Evolutionary conservation across 2,888 invertebrate genomes (phyloP), one percentile per base, ranked within the genome.

Genomic region (Cabera pusaria): DNA sequence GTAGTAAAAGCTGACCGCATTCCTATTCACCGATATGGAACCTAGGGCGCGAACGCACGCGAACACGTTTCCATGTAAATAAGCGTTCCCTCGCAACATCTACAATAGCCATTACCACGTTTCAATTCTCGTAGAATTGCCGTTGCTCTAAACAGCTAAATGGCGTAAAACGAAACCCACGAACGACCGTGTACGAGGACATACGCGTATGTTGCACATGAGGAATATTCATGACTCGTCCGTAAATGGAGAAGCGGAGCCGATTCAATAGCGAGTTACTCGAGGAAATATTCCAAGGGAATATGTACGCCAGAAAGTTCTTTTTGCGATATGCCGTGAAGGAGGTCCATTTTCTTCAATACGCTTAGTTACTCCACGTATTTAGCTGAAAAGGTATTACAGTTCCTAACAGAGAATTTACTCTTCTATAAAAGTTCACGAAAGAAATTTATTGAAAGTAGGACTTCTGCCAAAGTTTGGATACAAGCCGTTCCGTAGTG

Each of bases 101-200:
- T 71, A 80, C 78, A 76, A 78, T 78, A 72, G 78, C 71, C 75
- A 83, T 83, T 84, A 83, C 76, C 70, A 66, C 73, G 77, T 78
- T 84, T 79, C 80, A 78, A 77, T 79, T 73, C 76, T 70, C 63
- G 45, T 21, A 52, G 61, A 65, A 72, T 63, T 68, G 72, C 66
- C 52, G 63, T 65, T 63, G 70, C 62, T 70, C 71, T 77, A 76
- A 77, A 75, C 80, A 74, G 73, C 65, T 75, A 75, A 79, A 78
- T 69, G 66, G 69, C 71, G 70, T 72, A 75, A 78, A 82, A 79
- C 71, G 71, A 77, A 73, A 74, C 69, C 53, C 56, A 59, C 58
- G 58, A 60, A 51, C 59, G 50, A 43, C 54, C 49, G 50, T 59
- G 53, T 52, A 57, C n/a, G n/a, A n/a, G n/a, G n/a, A n/a, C n/a